Evolutionary conservation across 2,888 invertebrate species (phyloP), one percentile per base, ranked within the genome.

Genomic region (Lottia gigantea): DNA sequence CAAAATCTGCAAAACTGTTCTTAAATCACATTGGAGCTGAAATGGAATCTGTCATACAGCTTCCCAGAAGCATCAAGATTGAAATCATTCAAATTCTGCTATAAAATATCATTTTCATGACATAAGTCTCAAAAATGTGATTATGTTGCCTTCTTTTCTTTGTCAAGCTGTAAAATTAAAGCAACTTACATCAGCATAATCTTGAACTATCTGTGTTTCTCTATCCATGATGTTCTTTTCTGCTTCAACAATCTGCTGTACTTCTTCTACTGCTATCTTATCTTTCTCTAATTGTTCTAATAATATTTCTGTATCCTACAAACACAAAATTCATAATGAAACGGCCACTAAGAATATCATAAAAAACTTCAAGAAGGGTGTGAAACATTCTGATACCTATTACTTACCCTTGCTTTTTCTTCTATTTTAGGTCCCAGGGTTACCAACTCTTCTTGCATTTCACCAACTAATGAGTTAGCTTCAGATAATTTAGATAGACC

Each of bases 371-470:
- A 31, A 31, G 31, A 31, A 6, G 2, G 6, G 2, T 3, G 31
- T 31, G 31, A 31, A 31, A 31, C 31, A 31, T n/a, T 19, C 31
- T 31, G 6, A 31, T 11, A 40, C 11, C 7, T 6, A 40, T 8
- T 1, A 25, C 73, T 68, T 75, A 88, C 88, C 82, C 81, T 85
- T 40, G 86, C 84, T 76, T 88, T 88, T 68, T 80, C 79, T 68
- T 84, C 85, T 68, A 89, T 88, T 68, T 80, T 79, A 25, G 89
- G 89, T 40, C 88, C 88, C 7, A 89, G 79, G 3, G 76, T 68
- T 0, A 80, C 81, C n/a, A 89, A 76, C 68, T 88, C 88, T 16
- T 87, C 86, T 74, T 87, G 85, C 87, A 88, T 88, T 8, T 80
- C 82, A 16, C 86, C 88, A 1, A 88, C 88, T 66, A 87, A 76